Evolutionary conservation across 2,888 invertebrate species (phyloP), one percentile per base, ranked within the genome.

Genomic region (Pomacea canaliculata): DNA sequence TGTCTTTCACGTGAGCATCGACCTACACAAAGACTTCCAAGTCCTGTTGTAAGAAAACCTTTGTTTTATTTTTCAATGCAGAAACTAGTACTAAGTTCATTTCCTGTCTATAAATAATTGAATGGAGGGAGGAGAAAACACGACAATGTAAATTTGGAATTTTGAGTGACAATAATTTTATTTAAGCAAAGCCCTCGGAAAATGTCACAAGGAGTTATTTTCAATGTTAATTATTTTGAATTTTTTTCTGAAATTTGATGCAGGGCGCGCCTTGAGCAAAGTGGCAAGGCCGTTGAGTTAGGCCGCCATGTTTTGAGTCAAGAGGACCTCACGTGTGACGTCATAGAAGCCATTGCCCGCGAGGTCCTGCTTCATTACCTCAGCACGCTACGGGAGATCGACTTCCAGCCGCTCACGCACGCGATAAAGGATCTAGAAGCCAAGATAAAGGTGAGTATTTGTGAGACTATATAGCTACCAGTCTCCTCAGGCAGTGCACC

Each of bases 331-430:
- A 5, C 71, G 18, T 71, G 71, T 71, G 71, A 62, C 62, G 62
- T 71, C 71, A 71, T 62, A 48, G 46, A 71, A 59, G 46, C 27
- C 63, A 7, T 71, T 16, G 71, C 63, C 37, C 71, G 71, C 18
- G 71, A 71, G 71, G 48, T 71, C 37, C 59, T 71, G 60, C 18
- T 16, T 7, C n/a, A 27, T 7, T 71, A 71, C 63, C 46, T 71
- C 60, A 63, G 63, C 46, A 62, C 62, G 27, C 46, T 71, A 37
- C 7, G 62, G 46, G 48, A 49, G 49, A 19, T 71, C 12, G n/a
- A 63, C 18, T 18, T 63, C 27, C 48, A 19, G 19, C 49, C 71
- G 46, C 48, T 71, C 18, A n/a, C 46, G 7, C 27, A 13, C 2
- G 62, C 59, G 63, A 9, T 71, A 23, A 56, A 12, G 60, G 59